Base-by-base conservation (phyloP, 1,140 invertebrate genomes). In the Cydia fagiglandana region DNA sequence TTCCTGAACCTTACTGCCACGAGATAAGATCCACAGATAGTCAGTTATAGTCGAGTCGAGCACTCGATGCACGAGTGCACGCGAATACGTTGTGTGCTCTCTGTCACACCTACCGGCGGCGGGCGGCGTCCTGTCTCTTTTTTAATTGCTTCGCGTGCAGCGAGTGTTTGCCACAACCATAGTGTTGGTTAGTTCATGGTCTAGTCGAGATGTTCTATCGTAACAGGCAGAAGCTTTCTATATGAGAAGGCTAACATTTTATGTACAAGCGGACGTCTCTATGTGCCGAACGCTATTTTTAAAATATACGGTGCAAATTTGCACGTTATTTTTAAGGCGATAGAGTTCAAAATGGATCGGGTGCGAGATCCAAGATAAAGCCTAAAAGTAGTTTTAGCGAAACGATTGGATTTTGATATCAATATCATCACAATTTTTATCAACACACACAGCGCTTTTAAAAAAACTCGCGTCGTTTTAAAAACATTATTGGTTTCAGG, bases 261-360 rank as follows among this genome's bases (percentile, higher is more conserved):
- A 56, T 17, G 4, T 53, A 53, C 50, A 53, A 17, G 1, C n/a
- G 15, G 3, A 20, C 9, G 38, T 41, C 7, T 41, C 7, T 41
- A 41, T 10, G 38, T 41, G 38, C 38, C 7, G 5, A n/a, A n/a
- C 53, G 45, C 47, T 15, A 56, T 15, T 7, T 56, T 50, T 15
- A 4, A 50, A 24, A 24, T 24, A 24, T 24, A 24, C 24, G 24
- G 24, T 24, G 24, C 47, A 50, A 47, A 15, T 50, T 50, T 17
- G n/a, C 53, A 17, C 53, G 53, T 56, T 56, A 56, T 56, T 17
- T 53, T 56, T 17, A 56, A 56, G 53, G 53, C 53, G 53, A 56
- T 20, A 56, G 53, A 56, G 53, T 56, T 56, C 53, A n/a, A 17
- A 56, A 56, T 17, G 1, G 15, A 17, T 15, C 15, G n/a, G n/a